A percentile compares a stretch with the other conserved stretches of the same genome.
These are phyloP conservation scores for Apodemia duryi DNA, from an alignment of 2,888 invertebrate genomes.

Conservation along the genomic window DNA sequence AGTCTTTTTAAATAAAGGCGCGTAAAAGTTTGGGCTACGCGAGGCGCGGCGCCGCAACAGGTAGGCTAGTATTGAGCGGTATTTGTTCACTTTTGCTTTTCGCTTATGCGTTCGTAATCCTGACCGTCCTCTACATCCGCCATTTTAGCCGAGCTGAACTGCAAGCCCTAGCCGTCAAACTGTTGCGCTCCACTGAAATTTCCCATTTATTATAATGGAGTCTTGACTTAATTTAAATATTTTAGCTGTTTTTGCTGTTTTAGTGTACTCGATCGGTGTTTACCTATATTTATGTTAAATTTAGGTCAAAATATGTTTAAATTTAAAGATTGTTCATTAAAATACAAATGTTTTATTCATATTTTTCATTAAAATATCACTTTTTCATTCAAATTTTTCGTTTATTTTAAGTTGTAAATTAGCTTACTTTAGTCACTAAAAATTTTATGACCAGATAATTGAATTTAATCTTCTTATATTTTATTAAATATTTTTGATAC, in stretches of 20 bases:
- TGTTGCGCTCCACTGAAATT: conserved; percentile 27
- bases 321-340: not conserved
- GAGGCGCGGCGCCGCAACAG: conserved; percentile 62
- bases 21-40: conserved; percentile 56
- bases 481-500: too few relatives aligned
- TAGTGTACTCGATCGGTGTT: not conserved
- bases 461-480: too few relatives aligned
- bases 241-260: not conserved
- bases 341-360: not conserved
- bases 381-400: too few relatives aligned
- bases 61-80: conserved; percentile 61
- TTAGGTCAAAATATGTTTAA: not conserved
- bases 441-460: too few relatives aligned
- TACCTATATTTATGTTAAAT: not conserved
- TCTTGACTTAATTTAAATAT: conserved; percentile 8
- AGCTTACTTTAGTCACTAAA: too few relatives aligned
- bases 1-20: conserved; percentile 45
- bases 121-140: conserved; percentile 46
- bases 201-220: conserved; percentile 18
- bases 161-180: conserved; percentile 22
- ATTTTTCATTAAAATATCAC: too few relatives aligned
- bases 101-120: conserved; percentile 50
- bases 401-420: too few relatives aligned
- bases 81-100: conserved; percentile 46
- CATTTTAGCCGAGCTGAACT: conserved; percentile 47